Base-by-base conservation (phyloP, 2,888 invertebrate species). In the Halictus quadricinctus region DNA sequence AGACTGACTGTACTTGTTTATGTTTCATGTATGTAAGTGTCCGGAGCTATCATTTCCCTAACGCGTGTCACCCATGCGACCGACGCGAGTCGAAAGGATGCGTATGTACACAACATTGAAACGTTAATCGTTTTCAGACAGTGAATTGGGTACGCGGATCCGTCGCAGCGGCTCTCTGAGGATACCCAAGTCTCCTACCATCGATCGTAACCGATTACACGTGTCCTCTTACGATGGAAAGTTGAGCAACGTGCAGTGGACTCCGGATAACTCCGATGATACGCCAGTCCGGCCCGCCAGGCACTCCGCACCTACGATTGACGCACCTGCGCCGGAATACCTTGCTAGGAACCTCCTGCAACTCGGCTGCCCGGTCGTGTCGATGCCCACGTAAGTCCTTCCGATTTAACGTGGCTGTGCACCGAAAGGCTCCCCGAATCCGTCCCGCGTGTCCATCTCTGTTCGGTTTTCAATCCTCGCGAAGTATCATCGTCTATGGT, bases 291-390 rank as follows among this genome's bases (percentile, higher is more conserved):
- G 92, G 72, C 89, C 91, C 81, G 87, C 88, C 75, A 91, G 91
- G 86, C 90, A 91, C 79, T 91, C 92, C 58, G 90, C 91, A 91
- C 92, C 93, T 88, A 88, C 90, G 54, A 88, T 88, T 29, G 89
- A 88, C 79, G 91, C 93, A 90, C 94, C 93, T 87, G 93, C 92
- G 84, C 93, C 94, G 69, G 93, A 94, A 84, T 92, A 91, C 54
- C 92, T 94, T 74, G 93, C 94, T 21, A 91, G 93, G 54, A 93
- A 92, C 81, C 93, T 94, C 79, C 89, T 94, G 72, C 94, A 94
- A 83, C 92, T 94, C 85, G 94, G 94, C 92, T 94, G 93, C 90
- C 93, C 94, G 74, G 91, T 89, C 79, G 92, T 94, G 81, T 93
- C 92, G 83, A 94, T 94, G 92, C 94, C 93, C 80, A 92, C 91